Base-by-base conservation (phyloP, 2,888 invertebrate genomes). In the Fragum fragum region DNA sequence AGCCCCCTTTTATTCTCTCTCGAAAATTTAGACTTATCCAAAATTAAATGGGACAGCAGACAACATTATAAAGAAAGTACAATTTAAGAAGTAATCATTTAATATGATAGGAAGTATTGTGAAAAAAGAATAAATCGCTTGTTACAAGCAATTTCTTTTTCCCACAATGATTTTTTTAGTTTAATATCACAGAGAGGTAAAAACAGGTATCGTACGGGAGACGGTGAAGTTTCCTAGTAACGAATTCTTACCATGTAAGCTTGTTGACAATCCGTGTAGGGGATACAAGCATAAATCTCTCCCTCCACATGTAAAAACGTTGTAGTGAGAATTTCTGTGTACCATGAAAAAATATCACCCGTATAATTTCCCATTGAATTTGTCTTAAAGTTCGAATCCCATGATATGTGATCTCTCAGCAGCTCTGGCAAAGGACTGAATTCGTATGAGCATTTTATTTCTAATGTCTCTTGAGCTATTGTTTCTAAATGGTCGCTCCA, bases 301-400 rank as follows among this genome's bases (percentile, higher is more conserved):
- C 77, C 71, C 16, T 47, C 47, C n/a, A 47, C 47, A 47, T 47
- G 47, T 26, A 74, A 77, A 55, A 73, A 84, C 39, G 42, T 23
- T 18, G 57, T 29, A 26, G 39, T 76, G 6, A n/a, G 21, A 3
- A 84, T 71, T 70, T 78, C 80, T 68, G 53, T 59, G 57, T 73
- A 84, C 84, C 84, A 84, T 16, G 72, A 55, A 42, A 63, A 23
- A 28, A 84, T 77, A 76, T 81, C 80, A 73, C 68, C 66, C 52
- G 78, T 76, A 61, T 81, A 73, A 36, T 81, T 76, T 73, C 80
- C 80, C 26, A 23, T 47, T 32, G 84, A 80, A 57, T 76, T 55
- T 55, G 68, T 32, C 39, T 73, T 72, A 29, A 78, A 39, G 61
- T 84, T 84, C 39, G 77, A 78, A 53, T 63, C 75, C 23, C 36